phyloP scores from a whole-genome alignment of 2,113 vertebrate genomes.

The Holacanthus passer region DNA sequence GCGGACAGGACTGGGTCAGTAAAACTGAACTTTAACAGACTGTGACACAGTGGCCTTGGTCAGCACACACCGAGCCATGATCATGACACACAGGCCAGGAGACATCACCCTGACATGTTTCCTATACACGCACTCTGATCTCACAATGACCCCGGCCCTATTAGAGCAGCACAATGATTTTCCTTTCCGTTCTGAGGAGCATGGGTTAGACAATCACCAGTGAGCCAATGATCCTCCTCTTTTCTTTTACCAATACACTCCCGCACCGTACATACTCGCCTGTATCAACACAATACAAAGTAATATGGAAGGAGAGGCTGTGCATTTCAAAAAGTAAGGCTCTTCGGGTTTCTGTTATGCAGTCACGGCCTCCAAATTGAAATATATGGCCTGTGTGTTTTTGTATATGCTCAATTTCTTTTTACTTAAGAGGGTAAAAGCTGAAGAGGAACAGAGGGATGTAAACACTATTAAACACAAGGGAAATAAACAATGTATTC shows the following conservation, averaged over 20 bases:
- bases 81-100: slow-evolving; percentile 30
- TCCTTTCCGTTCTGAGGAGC: slow-evolving; percentile 30
- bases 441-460: neutral
- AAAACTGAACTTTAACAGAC: slow-evolving; percentile 48
- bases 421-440: slow-evolving; percentile 3
- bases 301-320: neutral
- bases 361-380: slow-evolving; percentile 3
- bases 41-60: slow-evolving; percentile 63
- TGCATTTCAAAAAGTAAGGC: slow-evolving; percentile 3
- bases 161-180: slow-evolving; percentile 46
- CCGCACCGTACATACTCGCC: neutral
- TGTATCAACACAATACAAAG: neutral
- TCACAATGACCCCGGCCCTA: slow-evolving; percentile 31
- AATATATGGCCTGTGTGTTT: slow-evolving; percentile 27
- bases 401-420: neutral
- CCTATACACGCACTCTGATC: slow-evolving; percentile 49
- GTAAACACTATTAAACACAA: slow-evolving; percentile 37
- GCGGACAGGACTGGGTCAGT: slow-evolving; percentile 53
- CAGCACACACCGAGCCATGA: slow-evolving; percentile 40
- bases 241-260: neutral
- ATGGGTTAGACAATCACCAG: slow-evolving; percentile 50
- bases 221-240: slow-evolving; percentile 18
- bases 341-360: neutral
- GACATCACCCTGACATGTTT: slow-evolving; percentile 58
- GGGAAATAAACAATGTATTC: slow-evolving; percentile 51